phyloP scores from a whole-genome alignment of 2,888 invertebrate species.

The Apotomis betuletana region DNA sequence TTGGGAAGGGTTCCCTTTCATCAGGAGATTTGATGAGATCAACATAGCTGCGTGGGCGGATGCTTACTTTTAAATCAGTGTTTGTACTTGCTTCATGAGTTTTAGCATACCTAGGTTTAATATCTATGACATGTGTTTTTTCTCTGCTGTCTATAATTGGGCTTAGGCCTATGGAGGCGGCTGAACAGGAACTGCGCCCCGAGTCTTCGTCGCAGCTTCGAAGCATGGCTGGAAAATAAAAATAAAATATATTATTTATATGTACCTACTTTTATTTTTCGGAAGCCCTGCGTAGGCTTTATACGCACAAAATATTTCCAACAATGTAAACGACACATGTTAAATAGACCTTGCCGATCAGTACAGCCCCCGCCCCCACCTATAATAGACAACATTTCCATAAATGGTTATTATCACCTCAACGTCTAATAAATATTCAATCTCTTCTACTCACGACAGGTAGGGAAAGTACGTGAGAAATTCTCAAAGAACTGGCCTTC shows the following conservation, averaged over 20 bases:
- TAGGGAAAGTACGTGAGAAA: slow-evolving; percentile 41
- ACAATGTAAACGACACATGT: not conserved
- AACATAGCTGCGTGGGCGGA: slow-evolving; percentile 68
- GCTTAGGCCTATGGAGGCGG: slow-evolving; percentile 69
- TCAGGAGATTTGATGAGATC: slow-evolving; percentile 76
- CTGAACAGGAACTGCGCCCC: slow-evolving; percentile 78
- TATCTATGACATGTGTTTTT: slow-evolving; percentile 46
- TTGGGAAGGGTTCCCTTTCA: slow-evolving; percentile 78
- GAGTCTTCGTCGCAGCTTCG: slow-evolving; percentile 78
- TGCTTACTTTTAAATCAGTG: slow-evolving; percentile 79
- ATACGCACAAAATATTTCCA: no score
- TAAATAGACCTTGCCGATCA: slow-evolving; percentile 23
- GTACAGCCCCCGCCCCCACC: slow-evolving; percentile 27
- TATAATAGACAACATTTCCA: slow-evolving; percentile 39
- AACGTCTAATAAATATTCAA: slow-evolving; percentile 37
- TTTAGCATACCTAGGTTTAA: slow-evolving; percentile 55
- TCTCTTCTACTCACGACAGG: slow-evolving; percentile 16
- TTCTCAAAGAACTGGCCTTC: slow-evolving; percentile 14
- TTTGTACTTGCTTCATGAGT: slow-evolving; percentile 77
- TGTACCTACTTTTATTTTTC: no score
- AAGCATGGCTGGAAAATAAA: slow-evolving; percentile 64
- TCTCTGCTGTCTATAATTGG: slow-evolving; percentile 66
- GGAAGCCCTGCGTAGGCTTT: no score
- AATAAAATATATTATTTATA: slow-evolving; percentile 4
- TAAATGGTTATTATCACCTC: slow-evolving; percentile 36